Evolutionary conservation across 2,888 invertebrate species (phyloP).

Genomic region (Galerucella pusilla): DNA sequence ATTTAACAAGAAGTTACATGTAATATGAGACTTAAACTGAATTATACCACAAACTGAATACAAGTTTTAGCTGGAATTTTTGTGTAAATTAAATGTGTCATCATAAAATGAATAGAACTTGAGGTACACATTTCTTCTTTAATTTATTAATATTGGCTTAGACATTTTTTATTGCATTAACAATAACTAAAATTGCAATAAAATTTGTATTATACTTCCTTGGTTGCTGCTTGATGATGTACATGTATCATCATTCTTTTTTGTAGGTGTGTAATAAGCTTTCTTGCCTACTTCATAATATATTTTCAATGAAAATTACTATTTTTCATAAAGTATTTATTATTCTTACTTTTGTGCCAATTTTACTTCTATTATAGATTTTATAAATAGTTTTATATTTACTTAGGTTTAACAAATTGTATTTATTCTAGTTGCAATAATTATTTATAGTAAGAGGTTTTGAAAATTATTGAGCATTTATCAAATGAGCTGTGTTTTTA

Average conservation of each 20-base stretch:
- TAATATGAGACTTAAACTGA: not conserved
- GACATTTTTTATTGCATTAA: too few species aligned
- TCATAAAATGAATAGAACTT: too few species aligned
- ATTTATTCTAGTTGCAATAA: constrained; percentile 36
- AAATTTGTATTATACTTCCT: not conserved
- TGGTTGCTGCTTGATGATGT: not conserved
- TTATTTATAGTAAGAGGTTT: constrained; percentile 25
- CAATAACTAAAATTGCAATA: too few species aligned
- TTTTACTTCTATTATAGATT: constrained; percentile 35
- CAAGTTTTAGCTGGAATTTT: too few species aligned
- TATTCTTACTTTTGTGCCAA: constrained; percentile 42
- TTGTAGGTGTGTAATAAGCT: not conserved
- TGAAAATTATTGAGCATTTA: constrained; percentile 27
- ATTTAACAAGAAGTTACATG: not conserved
- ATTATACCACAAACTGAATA: not conserved
- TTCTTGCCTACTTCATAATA: constrained; percentile 6
- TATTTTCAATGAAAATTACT: constrained; percentile 30
- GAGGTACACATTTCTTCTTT: too few species aligned
- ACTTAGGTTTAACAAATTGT: constrained; percentile 32
- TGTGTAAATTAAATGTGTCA: too few species aligned
- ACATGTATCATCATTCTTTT: not conserved
- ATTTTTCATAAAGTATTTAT: constrained; percentile 26
- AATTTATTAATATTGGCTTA: too few species aligned
- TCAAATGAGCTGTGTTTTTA: constrained; percentile 47
- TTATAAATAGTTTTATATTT: constrained; percentile 28